Conservation (phyloP, 2,797 vertebrate genomes). For the Leucoraja ocellata region DNA sequence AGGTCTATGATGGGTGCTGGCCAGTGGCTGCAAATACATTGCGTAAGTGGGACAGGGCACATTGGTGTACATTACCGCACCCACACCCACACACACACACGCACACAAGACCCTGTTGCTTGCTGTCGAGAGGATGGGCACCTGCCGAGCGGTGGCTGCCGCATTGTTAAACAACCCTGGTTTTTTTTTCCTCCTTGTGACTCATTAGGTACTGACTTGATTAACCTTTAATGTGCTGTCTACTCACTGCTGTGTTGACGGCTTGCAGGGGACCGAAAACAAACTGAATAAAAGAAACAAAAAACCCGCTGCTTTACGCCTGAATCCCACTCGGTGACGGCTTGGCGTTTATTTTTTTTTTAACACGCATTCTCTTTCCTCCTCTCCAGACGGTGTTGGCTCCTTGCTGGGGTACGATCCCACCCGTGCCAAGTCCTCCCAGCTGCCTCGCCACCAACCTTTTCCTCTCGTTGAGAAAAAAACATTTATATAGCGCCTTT, state of each 20-base stretch:
- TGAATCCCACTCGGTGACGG: conserved; percentile 28
- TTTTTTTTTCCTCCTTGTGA: background rate
- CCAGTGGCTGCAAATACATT: too few relatives aligned
- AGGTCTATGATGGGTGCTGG: too few relatives aligned
- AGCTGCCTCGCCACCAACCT: conserved; percentile 14
- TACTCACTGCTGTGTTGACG: conserved; percentile 33
- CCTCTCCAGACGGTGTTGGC: conserved; percentile 17
- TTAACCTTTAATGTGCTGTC: conserved; percentile 36
- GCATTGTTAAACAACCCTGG: background rate
- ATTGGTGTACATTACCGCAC: too few relatives aligned
- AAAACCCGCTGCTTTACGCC: conserved; percentile 12
- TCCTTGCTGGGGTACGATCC: conserved; percentile 35
- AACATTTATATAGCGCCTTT: conserved; percentile 22
- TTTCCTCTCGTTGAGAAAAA: background rate
- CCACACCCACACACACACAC: background rate
- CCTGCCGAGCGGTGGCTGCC: conserved; percentile 22
- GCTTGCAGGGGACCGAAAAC: conserved; percentile 21
- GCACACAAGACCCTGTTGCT: background rate
- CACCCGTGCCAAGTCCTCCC: conserved; percentile 12
- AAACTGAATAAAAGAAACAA: conserved; percentile 34
- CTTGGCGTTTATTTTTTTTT: background rate
- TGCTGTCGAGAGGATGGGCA: conserved; percentile 22
- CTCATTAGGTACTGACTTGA: conserved; percentile 37
- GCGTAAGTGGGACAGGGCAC: too few relatives aligned
- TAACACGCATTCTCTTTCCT: conserved; percentile 5